phyloP scores from a whole-genome alignment of 2,113 vertebrate species.

The Vidua macroura region DNA sequence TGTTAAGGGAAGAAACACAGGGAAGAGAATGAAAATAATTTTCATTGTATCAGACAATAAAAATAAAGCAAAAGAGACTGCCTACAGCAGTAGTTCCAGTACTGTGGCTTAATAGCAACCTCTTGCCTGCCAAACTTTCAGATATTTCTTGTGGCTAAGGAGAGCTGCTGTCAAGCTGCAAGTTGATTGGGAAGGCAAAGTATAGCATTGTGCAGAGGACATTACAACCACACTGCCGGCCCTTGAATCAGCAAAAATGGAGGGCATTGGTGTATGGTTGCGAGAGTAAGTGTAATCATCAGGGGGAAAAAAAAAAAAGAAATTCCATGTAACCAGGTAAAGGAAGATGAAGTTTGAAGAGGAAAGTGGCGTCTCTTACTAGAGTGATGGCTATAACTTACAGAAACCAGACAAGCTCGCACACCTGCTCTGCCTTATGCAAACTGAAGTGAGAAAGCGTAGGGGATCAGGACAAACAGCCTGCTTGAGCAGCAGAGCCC shows the following conservation, averaged over 20 bases:
- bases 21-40: not conserved
- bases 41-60: constrained; percentile 33
- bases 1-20: constrained; percentile 17
- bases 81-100: constrained; percentile 4
- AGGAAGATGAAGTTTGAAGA: not conserved
- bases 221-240: not conserved
- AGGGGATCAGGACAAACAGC: not conserved
- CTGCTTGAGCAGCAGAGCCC: not conserved
- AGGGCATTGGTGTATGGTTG: not conserved
- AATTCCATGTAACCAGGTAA: not conserved
- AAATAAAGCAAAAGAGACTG: constrained; percentile 17
- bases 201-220: not conserved
- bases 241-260: not conserved
- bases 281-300: not conserved
- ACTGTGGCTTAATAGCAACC: constrained; percentile 12
- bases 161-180: not conserved
- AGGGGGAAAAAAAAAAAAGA: not conserved
- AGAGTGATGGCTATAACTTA: not conserved
- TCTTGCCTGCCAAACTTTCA: not conserved
- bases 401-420: not conserved
- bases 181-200: not conserved
- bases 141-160: not conserved
- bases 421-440: not conserved
- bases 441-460: not conserved
- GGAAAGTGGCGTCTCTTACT: not conserved